Evolutionary conservation across 2,113 vertebrate species (phyloP).

Genomic region (Tragelaphus strepsiceros): DNA sequence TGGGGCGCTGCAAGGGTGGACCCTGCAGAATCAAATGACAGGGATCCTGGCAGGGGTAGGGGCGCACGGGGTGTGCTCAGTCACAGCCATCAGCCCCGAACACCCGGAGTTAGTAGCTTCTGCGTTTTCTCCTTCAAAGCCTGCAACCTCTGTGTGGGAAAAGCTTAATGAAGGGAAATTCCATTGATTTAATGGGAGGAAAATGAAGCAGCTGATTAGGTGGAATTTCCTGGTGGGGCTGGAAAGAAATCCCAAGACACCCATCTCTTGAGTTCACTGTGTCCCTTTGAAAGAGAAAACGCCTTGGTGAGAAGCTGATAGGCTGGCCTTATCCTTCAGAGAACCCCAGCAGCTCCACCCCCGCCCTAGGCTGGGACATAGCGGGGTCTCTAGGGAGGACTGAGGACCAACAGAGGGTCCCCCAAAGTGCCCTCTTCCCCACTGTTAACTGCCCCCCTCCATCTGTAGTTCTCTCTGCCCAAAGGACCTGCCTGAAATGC

Average conservation of each 20-base stretch:
- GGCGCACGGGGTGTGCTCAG: accelerated
- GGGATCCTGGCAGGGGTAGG: not conserved
- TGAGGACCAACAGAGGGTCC: accelerated
- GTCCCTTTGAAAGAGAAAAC: not conserved
- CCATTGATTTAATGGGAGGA: not conserved
- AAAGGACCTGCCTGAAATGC: not conserved
- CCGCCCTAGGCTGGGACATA: not conserved
- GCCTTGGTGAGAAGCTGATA: not conserved
- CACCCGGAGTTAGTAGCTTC: accelerated
- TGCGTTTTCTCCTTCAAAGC: not conserved
- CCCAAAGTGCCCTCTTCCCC: not conserved
- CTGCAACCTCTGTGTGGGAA: not conserved
- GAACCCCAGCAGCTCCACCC: not conserved
- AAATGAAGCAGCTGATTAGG: not conserved
- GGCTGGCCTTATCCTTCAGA: not conserved
- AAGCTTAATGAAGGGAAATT: not conserved
- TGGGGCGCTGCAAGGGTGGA: accelerated
- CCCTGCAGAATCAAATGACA: not conserved
- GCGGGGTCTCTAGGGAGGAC: not conserved
- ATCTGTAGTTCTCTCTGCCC: not conserved
- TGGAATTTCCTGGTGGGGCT: not conserved
- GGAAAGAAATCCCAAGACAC: not conserved
- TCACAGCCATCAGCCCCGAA: not conserved
- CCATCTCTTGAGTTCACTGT: not conserved
- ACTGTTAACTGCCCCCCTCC: not conserved